Evolutionary conservation across 2,888 invertebrate genomes (phyloP).

Genomic region (Thalpophila matura): DNA sequence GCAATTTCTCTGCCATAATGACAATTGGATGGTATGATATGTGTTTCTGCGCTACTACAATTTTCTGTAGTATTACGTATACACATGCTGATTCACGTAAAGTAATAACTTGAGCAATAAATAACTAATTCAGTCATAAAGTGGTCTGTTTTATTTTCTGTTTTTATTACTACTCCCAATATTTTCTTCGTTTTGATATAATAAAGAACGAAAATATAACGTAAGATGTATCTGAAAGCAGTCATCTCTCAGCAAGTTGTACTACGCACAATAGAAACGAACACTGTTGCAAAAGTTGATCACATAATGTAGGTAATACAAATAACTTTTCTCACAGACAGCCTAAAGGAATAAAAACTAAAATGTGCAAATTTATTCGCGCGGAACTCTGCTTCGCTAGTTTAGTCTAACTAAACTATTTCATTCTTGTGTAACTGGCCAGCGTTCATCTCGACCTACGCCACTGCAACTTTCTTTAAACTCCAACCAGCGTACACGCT

Average conservation of each 20-base stretch:
- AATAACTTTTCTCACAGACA: slow-evolving; percentile 40
- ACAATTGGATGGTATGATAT: too few species aligned
- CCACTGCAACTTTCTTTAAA: slow-evolving; percentile 85
- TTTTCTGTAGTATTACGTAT: too few species aligned
- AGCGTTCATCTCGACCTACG: slow-evolving; percentile 80
- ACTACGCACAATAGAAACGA: slow-evolving; percentile 4
- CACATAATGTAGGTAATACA: slow-evolving; percentile 26
- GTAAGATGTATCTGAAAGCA: slow-evolving; percentile 15
- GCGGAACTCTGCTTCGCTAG: slow-evolving; percentile 51
- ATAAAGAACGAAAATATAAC: too few species aligned
- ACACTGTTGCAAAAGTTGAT: slow-evolving; percentile 31
- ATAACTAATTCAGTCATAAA: too few species aligned
- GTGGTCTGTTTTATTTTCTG: too few species aligned
- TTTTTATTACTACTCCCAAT: too few species aligned
- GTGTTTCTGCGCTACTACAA: too few species aligned
- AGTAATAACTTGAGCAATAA: too few species aligned
- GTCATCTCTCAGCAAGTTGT: background rate
- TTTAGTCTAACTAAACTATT: slow-evolving; percentile 61
- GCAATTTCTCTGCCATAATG: background rate
- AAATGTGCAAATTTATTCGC: slow-evolving; percentile 59
- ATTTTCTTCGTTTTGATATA: too few species aligned
- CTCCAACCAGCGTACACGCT: slow-evolving; percentile 59
- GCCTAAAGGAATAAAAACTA: slow-evolving; percentile 44
- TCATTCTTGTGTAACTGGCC: slow-evolving; percentile 65
- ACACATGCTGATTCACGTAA: too few species aligned